These are phyloP conservation scores for Cremastobaeus sp. DNA, from an alignment of 2,888 invertebrate genomes.

Conservation along the genomic window DNA sequence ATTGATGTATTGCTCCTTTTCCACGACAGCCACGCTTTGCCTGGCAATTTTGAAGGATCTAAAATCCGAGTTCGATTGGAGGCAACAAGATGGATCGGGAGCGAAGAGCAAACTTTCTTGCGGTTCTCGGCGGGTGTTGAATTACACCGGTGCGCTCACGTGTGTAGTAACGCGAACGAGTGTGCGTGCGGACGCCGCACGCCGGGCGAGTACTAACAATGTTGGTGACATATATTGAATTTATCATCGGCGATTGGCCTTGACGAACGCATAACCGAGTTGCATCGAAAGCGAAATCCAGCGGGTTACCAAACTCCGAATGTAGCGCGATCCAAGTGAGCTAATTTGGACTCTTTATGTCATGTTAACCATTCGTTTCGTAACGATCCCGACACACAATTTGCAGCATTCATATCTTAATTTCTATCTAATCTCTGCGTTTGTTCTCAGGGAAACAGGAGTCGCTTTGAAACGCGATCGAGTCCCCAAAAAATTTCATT, in stretches of 20 bases:
- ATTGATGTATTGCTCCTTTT: no score
- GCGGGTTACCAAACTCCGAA: slow-evolving; percentile 67
- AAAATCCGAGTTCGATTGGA: slow-evolving; percentile 5
- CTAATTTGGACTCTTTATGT: slow-evolving; percentile 48
- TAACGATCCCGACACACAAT: no score
- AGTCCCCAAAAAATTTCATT: no score
- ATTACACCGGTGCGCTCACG: slow-evolving; percentile 8
- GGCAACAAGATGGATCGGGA: slow-evolving; percentile 17
- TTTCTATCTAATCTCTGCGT: no score
- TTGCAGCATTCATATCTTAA: no score
- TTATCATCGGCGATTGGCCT: slow-evolving; percentile 69
- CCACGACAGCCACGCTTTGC: no score
- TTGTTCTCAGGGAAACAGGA: no score
- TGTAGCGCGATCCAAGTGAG: slow-evolving; percentile 49
- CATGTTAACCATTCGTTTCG: slow-evolving; percentile 50
- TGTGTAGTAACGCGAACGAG: slow-evolving; percentile 19
- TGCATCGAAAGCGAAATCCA: slow-evolving; percentile 74
- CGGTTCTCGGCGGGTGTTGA: slow-evolving; percentile 18
- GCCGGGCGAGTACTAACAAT: slow-evolving; percentile 54
- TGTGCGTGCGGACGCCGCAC: slow-evolving; percentile 49
- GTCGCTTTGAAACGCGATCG: no score
- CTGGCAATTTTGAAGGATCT: no score
- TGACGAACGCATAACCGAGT: slow-evolving; percentile 67
- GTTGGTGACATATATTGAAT: slow-evolving; percentile 63
- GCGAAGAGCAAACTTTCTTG: slow-evolving; percentile 42